phyloP scores from a whole-genome alignment of 1,140 invertebrate genomes.

The Drosophila auraria region DNA sequence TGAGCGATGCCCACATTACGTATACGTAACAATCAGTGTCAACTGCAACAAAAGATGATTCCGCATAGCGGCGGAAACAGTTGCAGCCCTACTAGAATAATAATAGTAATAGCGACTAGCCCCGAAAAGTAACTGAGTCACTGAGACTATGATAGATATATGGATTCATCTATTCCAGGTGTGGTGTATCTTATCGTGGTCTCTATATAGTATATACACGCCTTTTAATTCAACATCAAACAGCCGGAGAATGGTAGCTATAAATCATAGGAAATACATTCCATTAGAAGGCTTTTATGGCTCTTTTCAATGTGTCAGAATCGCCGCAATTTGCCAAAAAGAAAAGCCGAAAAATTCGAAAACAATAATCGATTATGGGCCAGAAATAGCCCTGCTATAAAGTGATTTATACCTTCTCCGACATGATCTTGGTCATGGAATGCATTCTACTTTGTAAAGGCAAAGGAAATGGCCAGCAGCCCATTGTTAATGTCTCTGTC shows the following conservation, averaged over 20 bases:
- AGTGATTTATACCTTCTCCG: slow-evolving; percentile 31
- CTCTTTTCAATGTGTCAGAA: slow-evolving; percentile 66
- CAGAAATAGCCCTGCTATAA: slow-evolving; percentile 29
- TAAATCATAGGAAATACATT: slow-evolving; percentile 66
- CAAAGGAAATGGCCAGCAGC: slow-evolving; percentile 26
- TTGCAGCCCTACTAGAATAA: slow-evolving; percentile 25
- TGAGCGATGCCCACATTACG: slow-evolving; percentile 63
- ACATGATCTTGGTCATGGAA: slow-evolving; percentile 36
- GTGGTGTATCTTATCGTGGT: slow-evolving; percentile 64
- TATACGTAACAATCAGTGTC: slow-evolving; percentile 74
- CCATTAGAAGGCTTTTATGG: slow-evolving; percentile 46
- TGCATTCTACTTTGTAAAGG: not conserved
- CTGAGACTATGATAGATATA: not conserved
- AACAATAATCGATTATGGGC: slow-evolving; percentile 56
- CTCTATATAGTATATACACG: not conserved
- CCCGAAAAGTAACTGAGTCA: slow-evolving; percentile 49
- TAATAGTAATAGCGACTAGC: slow-evolving; percentile 26
- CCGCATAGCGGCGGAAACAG: slow-evolving; percentile 45
- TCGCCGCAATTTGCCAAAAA: slow-evolving; percentile 40
- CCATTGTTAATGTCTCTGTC: slow-evolving; percentile 55
- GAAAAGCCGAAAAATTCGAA: slow-evolving; percentile 1
- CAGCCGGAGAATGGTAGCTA: slow-evolving; percentile 36
- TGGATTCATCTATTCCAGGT: slow-evolving; percentile 29
- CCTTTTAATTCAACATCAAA: slow-evolving; percentile 73
- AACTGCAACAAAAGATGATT: slow-evolving; percentile 56